Evolutionary conservation across 2,888 invertebrate species (phyloP).

Genomic region (Labia minor): DNA sequence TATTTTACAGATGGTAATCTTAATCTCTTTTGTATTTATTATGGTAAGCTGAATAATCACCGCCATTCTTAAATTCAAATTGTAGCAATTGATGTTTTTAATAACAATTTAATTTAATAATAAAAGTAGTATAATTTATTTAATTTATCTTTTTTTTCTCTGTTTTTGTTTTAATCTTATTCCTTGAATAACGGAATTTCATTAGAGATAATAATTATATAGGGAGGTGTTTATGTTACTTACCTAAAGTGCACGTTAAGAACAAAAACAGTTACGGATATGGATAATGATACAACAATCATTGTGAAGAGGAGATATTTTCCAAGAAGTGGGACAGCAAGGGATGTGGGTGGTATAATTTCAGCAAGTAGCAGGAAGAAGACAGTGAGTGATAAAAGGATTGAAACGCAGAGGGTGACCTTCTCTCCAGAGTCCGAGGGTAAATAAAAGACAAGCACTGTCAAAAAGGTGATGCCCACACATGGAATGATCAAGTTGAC

Average conservation of each 20-base stretch:
- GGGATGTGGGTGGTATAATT: constrained; percentile 97
- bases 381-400: constrained; percentile 95
- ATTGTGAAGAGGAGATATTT: constrained; percentile 96
- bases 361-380: constrained; percentile 96
- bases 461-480: constrained; percentile 92
- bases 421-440: constrained; percentile 98
- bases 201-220: no score
- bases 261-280: constrained; percentile 88
- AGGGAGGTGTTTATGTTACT: no score
- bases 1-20: no score
- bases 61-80: no score
- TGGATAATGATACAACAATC: constrained; percentile 88
- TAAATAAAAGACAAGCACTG: constrained; percentile 89
- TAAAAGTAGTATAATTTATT: no score
- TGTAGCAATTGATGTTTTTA: no score
- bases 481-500: constrained; percentile 94
- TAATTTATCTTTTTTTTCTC: no score
- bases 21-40: no score
- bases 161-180: no score
- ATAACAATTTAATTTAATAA: no score
- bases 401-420: constrained; percentile 94
- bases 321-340: constrained; percentile 85
- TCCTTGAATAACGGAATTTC: no score
- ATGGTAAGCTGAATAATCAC: no score
- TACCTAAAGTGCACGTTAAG: constrained; percentile 87